Base-by-base conservation (phyloP, 1,140 invertebrate genomes). In the Pseudoatta argentina region DNA sequence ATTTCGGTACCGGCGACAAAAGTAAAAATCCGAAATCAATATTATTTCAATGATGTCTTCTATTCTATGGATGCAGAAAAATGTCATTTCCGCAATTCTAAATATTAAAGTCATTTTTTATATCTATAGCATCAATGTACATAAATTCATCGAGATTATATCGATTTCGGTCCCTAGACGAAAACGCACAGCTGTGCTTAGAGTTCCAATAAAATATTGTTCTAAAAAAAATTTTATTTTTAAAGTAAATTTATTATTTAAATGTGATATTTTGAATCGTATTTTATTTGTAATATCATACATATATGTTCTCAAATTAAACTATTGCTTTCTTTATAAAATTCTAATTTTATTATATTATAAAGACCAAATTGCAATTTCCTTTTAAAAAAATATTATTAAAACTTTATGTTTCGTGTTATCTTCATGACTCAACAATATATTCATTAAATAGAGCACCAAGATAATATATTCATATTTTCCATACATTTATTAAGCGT, bases 151-250 rank as follows among this genome's bases (percentile, higher is more conserved):
- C 55, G 39, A 75, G 21, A 63, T 73, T 51, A 53, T 24, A 75
- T 0, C 79, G 21, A n/a, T 34, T 48, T 61, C 79, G 44, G 14
- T 30, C 39, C 18, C 48, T 34, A 64, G 64, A 88, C 83, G 76
- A 89, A 87, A 89, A 89, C 88, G 87, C 66, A 87, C 77, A 64
- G 67, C 87, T 67, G 21, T 86, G 51, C 51, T 69, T n/a, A 24
- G 1, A 51, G n/a, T 69, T 44, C 16, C 16, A 16, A 53, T 63
- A 51, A 67, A 66, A 21, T 16, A 16, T 53, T 12, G 4, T 4
- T 48, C 1, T 34, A 66, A 67, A 53, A 2, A 21, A 53, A 51
- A 67, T 57, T 21, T 39, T 53, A 27, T 24, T 39, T 39, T 59
- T 61, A 1, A 75, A 75, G 14, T 3, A 69, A 12, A 34, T 57